Evolutionary conservation across 2,888 invertebrate species (phyloP), one percentile per base, ranked within the genome.

Genomic region (Leptopterna dolabrata): DNA sequence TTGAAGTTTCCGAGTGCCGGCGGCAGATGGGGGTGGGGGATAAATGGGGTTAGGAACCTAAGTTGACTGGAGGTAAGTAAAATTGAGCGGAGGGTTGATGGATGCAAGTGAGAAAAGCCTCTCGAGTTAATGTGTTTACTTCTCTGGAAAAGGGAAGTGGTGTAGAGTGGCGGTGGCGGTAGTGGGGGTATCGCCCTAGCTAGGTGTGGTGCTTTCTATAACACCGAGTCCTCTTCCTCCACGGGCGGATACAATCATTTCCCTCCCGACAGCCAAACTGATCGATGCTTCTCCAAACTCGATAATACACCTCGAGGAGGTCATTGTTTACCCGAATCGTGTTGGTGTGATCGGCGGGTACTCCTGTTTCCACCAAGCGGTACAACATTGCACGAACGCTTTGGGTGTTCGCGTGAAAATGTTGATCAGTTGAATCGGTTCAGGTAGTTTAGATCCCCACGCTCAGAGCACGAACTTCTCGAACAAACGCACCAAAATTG

Each of bases 71-170:
- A 73, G 73, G 85, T 71, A 71, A 85, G 73, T 71, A 71, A 85
- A 85, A 85, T 71, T 85, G 71, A 73, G 73, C 71, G 71, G 76
- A 85, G 85, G 71, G 47, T 73, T 85, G 85, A 85, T 85, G 85
- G 85, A 85, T 85, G 85, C 73, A 85, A 85, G 85, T 85, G 85
- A 85, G 73, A 73, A 85, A 78, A 85, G 85, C 73, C 85, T 85
- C 85, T 85, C 73, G 73, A 85, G 85, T 85, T 85, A 85, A 85
- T 85, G 85, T 85, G 85, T 85, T 85, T 85, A 85, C 85, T 73
- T 71, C 85, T 73, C 43, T 85, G 71, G 73, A 73, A 85, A 73
- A 55, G 73, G 85, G 85, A 85, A 85, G 85, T 73, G 76, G 55
- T 73, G n/a, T n/a, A 7, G 27, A 41, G 70, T 30, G 27, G 55